Conservation (phyloP, 2,888 invertebrate genomes). For the Rhopalosiphum nymphaeae region DNA sequence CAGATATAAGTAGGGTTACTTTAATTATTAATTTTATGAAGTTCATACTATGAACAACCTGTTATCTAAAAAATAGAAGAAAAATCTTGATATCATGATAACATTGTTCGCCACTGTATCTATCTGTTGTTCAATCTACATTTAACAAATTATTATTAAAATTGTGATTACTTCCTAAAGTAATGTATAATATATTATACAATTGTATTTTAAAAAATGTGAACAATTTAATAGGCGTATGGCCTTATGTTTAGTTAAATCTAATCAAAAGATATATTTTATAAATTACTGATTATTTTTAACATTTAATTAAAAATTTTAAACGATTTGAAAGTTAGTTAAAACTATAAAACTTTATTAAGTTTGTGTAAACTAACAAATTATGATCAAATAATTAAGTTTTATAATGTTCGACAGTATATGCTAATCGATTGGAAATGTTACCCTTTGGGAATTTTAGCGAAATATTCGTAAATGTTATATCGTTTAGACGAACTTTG, state of each 20-base stretch:
- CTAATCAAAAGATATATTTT: neutral
- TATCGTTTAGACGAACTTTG: neutral
- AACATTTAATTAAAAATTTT: neutral
- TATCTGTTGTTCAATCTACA: neutral
- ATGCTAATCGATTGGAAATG: neutral
- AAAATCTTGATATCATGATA: too few relatives aligned
- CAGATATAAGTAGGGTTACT: too few relatives aligned
- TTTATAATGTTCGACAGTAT: neutral
- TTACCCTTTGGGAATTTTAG: neutral
- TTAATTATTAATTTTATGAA: too few relatives aligned
- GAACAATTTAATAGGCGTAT: neutral
- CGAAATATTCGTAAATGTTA: neutral
- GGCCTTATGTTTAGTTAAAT: neutral
- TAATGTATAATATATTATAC: neutral
- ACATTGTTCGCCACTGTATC: too few relatives aligned
- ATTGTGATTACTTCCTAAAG: neutral
- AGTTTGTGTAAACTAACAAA: neutral
- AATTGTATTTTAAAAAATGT: neutral
- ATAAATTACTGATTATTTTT: neutral
- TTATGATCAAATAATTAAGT: constrained; percentile 5
- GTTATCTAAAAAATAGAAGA: too few relatives aligned
- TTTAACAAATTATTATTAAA: neutral
- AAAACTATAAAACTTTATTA: neutral
- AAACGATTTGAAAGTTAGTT: neutral
- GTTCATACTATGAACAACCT: too few relatives aligned